A percentile compares a stretch with the other conserved stretches of the same genome.
phyloP scores from a whole-genome alignment of 2,888 invertebrate genomes.

The Netelia inedita region DNA sequence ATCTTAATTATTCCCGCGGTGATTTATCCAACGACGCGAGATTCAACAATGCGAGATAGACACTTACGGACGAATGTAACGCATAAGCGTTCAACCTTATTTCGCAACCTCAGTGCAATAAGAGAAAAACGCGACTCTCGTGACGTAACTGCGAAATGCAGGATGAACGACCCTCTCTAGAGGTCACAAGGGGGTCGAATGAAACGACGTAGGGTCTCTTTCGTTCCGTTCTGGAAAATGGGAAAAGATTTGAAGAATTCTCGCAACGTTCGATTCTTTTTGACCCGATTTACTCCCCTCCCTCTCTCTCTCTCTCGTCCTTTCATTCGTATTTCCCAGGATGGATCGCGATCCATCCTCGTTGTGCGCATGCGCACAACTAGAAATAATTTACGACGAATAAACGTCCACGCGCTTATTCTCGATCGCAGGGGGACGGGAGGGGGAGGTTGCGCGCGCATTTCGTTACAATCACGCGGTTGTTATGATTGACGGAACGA shows the following conservation, averaged over 20 bases:
- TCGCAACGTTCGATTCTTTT: not conserved
- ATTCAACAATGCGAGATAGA: constrained; percentile 65
- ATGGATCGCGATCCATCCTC: no score
- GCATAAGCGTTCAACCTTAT: not conserved
- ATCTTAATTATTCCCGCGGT: constrained; percentile 65
- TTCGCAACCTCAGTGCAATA: constrained; percentile 41
- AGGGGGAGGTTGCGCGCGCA: not conserved
- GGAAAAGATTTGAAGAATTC: not conserved
- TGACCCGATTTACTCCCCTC: constrained; percentile 67
- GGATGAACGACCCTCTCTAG: not conserved
- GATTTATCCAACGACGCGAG: constrained; percentile 66
- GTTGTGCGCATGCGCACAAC: constrained; percentile 55
- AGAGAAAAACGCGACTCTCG: constrained; percentile 29
- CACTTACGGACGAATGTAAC: constrained; percentile 13
- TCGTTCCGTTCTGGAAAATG: not conserved
- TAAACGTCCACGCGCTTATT: constrained; percentile 53
- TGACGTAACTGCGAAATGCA: constrained; percentile 22
- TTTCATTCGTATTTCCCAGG: constrained; percentile 51
- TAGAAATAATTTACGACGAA: constrained; percentile 71
- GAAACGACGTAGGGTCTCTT: not conserved
- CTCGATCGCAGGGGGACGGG: constrained; percentile 19
- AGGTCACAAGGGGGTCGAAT: not conserved
- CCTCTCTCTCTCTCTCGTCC: constrained; percentile 64
- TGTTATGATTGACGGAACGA: constrained; percentile 62
- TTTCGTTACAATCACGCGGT: constrained; percentile 59